A percentile compares a stretch with the other conserved stretches of the same genome.
These are phyloP conservation scores for Coelogynopora nodosa DNA, from an alignment of 2,888 invertebrate species.

Conservation along the genomic window DNA sequence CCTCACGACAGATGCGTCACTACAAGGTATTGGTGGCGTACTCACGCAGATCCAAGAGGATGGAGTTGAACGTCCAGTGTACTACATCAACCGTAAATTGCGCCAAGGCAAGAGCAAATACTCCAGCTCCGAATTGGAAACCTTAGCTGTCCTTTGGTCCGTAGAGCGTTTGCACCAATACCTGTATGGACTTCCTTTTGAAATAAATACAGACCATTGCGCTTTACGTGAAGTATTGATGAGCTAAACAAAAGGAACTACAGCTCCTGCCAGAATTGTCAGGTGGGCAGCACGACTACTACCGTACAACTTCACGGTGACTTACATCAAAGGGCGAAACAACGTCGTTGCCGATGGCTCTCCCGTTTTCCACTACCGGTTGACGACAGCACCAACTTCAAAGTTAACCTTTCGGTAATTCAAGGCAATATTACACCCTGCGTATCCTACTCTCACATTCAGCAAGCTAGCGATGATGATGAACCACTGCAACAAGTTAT, in stretches of 20 bases:
- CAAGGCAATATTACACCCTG: conserved; percentile 5
- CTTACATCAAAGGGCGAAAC: too few species aligned
- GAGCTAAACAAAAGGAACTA: not conserved
- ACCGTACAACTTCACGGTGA: too few species aligned
- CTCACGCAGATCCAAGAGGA: conserved; percentile 37
- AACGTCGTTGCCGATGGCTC: too few species aligned
- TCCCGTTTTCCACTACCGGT: not conserved
- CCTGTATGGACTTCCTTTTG: conserved; percentile 5
- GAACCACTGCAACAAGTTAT: conserved; percentile 27
- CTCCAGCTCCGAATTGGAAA: conserved; percentile 21
- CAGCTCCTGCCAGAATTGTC: conserved; percentile 38
- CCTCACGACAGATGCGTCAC: conserved; percentile 29
- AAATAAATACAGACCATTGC: not conserved
- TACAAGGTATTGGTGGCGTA: not conserved
- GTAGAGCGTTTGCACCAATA: conserved; percentile 29
- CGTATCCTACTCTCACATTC: not conserved
- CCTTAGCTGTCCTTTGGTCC: conserved; percentile 34
- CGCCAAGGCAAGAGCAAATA: not conserved
- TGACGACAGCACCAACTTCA: conserved; percentile 25
- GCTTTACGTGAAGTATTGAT: not conserved
- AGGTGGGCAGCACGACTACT: too few species aligned
- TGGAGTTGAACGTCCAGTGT: conserved; percentile 33
- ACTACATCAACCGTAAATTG: conserved; percentile 30
- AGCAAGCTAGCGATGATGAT: conserved; percentile 29
- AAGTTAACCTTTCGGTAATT: conserved; percentile 12